These are phyloP conservation scores for Mormyrops attenuatus DNA, from an alignment of 2,797 vertebrate species.

Conservation along the genomic window DNA sequence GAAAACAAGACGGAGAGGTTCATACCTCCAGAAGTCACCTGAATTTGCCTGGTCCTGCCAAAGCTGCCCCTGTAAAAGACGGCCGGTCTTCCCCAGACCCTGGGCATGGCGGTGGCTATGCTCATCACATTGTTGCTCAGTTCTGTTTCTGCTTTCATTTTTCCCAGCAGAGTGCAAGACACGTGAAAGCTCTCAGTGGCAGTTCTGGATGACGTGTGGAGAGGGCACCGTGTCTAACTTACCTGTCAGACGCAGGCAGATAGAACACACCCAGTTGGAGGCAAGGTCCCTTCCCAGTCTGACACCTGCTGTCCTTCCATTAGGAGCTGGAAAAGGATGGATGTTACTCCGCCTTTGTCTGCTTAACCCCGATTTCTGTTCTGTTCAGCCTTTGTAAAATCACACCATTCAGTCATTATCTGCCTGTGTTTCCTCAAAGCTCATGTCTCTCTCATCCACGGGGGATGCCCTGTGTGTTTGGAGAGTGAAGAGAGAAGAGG, in stretches of 20 bases:
- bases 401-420: not conserved
- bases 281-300: not conserved
- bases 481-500: not conserved
- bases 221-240: not conserved
- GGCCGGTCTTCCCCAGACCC: fast-evolving
- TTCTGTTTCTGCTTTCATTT: not conserved
- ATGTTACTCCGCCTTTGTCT: not conserved
- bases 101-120: not conserved
- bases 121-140: not conserved
- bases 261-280: not conserved
- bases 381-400: not conserved
- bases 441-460: not conserved
- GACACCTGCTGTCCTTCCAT: not conserved
- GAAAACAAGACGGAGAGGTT: not conserved
- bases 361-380: not conserved
- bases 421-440: not conserved
- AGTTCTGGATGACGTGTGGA: not conserved
- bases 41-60: not conserved
- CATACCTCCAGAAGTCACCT: not conserved
- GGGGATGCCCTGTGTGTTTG: not conserved
- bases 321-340: not conserved
- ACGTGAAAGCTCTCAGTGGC: too few species aligned
- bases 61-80: not conserved
- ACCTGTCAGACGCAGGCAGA: not conserved
- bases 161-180: not conserved